Percentiles rank a stretch among this genome's conserved stretches.
These are phyloP conservation scores for Cremastinae sp. DNA, from an alignment of 2,888 invertebrate genomes.

Conservation along the genomic window DNA sequence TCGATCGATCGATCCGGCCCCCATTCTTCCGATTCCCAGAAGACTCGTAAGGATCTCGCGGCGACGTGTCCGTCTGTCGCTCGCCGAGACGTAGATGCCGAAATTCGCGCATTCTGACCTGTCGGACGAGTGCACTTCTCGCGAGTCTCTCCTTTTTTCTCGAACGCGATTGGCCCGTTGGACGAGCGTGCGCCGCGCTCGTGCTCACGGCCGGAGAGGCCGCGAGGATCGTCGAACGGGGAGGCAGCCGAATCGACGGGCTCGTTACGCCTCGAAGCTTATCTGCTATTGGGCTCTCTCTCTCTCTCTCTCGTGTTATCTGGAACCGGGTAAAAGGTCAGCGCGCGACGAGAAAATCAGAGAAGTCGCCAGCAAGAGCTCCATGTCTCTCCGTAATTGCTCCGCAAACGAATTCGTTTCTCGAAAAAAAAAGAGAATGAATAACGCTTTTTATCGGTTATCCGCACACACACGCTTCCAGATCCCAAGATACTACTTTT, in stretches of 20 bases:
- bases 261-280: constrained; percentile 49
- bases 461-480: not conserved
- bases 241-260: constrained; percentile 47
- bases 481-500: not conserved
- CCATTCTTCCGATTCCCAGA: constrained; percentile 21
- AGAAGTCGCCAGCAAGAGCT: constrained; percentile 31
- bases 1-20: constrained; percentile 33
- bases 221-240: constrained; percentile 22
- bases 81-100: not conserved
- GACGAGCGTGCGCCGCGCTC: no score
- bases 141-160: no score
- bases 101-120: no score
- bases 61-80: not conserved
- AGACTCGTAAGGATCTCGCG: constrained; percentile 22
- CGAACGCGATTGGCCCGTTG: no score
- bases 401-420: not conserved
- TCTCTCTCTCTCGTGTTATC: constrained; percentile 54
- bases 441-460: constrained; percentile 5
- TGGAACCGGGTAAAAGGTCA: constrained; percentile 59
- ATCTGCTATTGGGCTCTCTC: constrained; percentile 41
- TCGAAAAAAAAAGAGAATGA: not conserved
- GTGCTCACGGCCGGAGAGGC: no score
- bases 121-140: no score
- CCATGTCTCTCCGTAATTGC: constrained; percentile 40
- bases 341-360: constrained; percentile 34